A percentile compares a stretch with the other conserved stretches of the same genome.
phyloP scores from a whole-genome alignment of 2,888 invertebrate species.

The Pachydiplax longipennis region DNA sequence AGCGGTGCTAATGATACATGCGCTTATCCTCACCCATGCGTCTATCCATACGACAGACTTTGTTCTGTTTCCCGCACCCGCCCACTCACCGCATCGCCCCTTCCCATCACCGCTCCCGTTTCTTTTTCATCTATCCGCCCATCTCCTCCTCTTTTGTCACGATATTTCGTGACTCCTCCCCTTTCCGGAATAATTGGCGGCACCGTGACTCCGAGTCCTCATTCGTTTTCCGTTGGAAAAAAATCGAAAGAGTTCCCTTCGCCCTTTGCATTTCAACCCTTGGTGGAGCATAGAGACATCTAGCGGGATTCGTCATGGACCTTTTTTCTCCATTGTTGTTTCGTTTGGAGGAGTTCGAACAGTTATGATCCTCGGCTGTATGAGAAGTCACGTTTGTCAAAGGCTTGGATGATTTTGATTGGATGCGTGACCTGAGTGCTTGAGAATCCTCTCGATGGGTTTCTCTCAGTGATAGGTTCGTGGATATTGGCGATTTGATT shows the following conservation, averaged over 20 bases:
- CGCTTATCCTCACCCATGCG: background rate
- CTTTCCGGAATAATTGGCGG: conserved; percentile 2
- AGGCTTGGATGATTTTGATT: conserved; percentile 1
- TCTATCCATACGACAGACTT: background rate
- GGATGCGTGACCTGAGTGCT: conserved; percentile 18
- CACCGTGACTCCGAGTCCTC: background rate
- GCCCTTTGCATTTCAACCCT: background rate
- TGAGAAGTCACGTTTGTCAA: conserved; percentile 14
- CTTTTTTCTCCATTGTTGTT: background rate
- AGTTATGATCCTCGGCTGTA: conserved; percentile 24
- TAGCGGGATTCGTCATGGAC: background rate
- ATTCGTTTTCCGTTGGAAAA: background rate
- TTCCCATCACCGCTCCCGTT: background rate
- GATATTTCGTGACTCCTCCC: conserved; percentile 10
- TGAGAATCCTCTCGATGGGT: background rate
- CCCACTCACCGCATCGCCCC: background rate
- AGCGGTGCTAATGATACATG: too few species aligned
- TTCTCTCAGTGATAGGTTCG: background rate
- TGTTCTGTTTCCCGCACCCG: background rate
- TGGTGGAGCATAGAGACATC: background rate
- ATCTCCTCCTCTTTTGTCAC: background rate
- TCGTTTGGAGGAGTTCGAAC: background rate
- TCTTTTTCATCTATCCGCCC: background rate
- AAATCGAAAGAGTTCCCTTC: background rate
- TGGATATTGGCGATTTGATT: background rate